Evolutionary conservation across 92 coral and sea anemone species (phyloP).

Genomic region (Micromussa lordhowensis): DNA sequence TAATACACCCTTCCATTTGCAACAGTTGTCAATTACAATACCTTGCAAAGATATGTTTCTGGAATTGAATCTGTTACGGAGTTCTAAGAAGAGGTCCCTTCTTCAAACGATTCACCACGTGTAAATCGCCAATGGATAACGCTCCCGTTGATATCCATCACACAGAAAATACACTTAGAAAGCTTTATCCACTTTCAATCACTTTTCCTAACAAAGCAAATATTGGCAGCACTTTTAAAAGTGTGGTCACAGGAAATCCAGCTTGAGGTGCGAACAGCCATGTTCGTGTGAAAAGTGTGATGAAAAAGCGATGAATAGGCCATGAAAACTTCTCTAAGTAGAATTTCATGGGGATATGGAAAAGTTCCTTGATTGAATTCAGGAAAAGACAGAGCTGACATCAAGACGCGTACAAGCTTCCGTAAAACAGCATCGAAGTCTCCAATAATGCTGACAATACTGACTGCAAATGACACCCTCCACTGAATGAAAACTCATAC

Average conservation of each 20-base stretch:
- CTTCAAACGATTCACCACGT: constrained; percentile 40
- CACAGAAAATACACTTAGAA: constrained; percentile 27
- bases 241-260: constrained; percentile 59
- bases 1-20: constrained; percentile 18
- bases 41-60: not conserved
- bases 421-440: no score
- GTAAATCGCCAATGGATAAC: constrained; percentile 51
- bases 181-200: constrained; percentile 42
- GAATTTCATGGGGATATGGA: constrained; percentile 29
- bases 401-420: no score
- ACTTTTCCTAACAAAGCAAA: constrained; percentile 32
- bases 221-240: constrained; percentile 55
- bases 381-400: no score
- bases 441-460: no score
- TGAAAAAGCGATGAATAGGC: constrained; percentile 17
- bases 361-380: constrained; percentile 24
- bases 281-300: constrained; percentile 2
- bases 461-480: no score
- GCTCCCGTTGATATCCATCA: constrained; percentile 4
- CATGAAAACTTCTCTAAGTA: constrained; percentile 8
- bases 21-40: constrained; percentile 32
- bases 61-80: constrained; percentile 2
- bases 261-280: constrained; percentile 17
- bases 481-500: no score
- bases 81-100: constrained; percentile 28